Evolutionary conservation across 2,113 vertebrate species (phyloP).

Genomic region (Delphinus delphis): DNA sequence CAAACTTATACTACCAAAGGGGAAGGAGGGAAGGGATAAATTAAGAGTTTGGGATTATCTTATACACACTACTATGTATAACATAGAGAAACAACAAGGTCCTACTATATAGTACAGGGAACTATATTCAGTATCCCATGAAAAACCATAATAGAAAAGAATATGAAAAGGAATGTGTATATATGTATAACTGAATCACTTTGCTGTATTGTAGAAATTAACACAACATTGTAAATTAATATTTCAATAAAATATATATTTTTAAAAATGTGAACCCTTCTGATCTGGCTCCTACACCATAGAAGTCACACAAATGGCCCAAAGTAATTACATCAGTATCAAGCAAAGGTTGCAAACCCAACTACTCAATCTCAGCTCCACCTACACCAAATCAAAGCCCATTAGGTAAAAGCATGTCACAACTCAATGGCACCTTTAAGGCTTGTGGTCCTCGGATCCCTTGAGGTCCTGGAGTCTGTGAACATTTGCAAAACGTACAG

Average conservation of each 20-base stretch:
- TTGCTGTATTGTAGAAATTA: background rate
- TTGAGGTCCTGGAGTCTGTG: constrained; percentile 49
- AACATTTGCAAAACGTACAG: constrained; percentile 76
- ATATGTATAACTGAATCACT: background rate
- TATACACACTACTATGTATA: background rate
- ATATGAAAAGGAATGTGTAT: background rate
- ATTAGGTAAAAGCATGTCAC: background rate
- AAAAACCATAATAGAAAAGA: background rate
- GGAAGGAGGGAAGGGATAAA: background rate
- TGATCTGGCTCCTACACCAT: background rate
- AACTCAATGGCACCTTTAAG: constrained; percentile 56
- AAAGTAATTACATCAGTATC: background rate
- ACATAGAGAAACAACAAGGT: background rate
- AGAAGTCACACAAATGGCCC: background rate
- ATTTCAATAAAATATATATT: background rate
- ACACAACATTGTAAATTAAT: background rate
- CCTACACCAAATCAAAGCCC: background rate
- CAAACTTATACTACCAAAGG: background rate
- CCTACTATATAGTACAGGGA: background rate
- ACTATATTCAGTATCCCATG: background rate
- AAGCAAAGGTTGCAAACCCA: background rate
- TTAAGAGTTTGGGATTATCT: background rate
- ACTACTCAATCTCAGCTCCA: background rate
- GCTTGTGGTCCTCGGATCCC: background rate
- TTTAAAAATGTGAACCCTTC: background rate